These are phyloP conservation scores for Naja naja DNA, from an alignment of 2,113 vertebrate genomes.

Conservation along the genomic window DNA sequence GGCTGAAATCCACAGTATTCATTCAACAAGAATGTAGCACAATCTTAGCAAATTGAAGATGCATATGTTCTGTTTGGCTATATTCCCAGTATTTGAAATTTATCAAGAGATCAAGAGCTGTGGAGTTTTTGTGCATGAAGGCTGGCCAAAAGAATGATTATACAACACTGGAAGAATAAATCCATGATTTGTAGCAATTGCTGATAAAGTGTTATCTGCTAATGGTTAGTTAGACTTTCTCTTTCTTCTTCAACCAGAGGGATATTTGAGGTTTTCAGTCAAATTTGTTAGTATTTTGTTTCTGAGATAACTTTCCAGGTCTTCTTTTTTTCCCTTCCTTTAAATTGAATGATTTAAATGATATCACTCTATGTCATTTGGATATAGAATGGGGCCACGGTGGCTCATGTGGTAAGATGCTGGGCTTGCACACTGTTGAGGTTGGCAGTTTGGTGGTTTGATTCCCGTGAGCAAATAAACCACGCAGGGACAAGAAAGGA, in stretches of 20 bases:
- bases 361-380: not conserved
- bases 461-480: too few species aligned
- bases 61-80: not conserved
- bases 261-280: not conserved
- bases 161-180: not conserved
- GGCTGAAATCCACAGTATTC: not conserved
- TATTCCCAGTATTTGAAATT: not conserved
- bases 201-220: not conserved
- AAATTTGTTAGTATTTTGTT: not conserved
- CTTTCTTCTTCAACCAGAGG: not conserved
- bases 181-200: not conserved
- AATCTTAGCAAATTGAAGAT: not conserved
- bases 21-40: not conserved
- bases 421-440: too few species aligned
- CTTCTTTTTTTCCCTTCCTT: not conserved
- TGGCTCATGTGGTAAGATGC: too few species aligned
- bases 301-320: not conserved
- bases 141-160: not conserved
- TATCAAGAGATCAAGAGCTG: not conserved
- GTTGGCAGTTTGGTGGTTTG: too few species aligned
- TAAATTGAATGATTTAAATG: not conserved
- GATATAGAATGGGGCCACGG: too few species aligned
- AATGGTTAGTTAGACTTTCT: not conserved
- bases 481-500: too few species aligned
- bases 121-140: not conserved